Evolutionary conservation across 1,140 invertebrate genomes (phyloP).

Genomic region (Trigoniulus corallinus): DNA sequence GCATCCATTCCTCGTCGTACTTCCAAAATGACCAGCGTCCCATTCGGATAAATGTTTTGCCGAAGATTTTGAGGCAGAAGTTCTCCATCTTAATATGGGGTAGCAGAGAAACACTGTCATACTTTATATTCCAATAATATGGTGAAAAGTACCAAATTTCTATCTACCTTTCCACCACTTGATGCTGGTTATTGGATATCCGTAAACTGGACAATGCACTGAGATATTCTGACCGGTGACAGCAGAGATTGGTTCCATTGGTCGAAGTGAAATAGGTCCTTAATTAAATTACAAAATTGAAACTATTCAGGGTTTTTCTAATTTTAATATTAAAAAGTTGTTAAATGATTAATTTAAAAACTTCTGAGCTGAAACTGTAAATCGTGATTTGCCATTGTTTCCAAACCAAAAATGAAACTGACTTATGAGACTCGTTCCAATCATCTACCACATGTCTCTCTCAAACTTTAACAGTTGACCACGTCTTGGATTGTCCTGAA

Average conservation of each 20-base stretch:
- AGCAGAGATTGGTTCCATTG: slow-evolving; percentile 87
- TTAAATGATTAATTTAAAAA: too few species aligned
- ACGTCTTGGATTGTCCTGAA: too few species aligned
- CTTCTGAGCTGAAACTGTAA: too few species aligned
- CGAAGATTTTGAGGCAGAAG: slow-evolving; percentile 37
- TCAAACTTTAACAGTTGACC: too few species aligned
- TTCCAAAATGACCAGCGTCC: slow-evolving; percentile 52
- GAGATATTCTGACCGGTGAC: slow-evolving; percentile 77
- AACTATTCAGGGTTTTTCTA: too few species aligned
- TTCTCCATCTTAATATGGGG: slow-evolving; percentile 40
- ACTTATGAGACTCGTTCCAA: too few species aligned
- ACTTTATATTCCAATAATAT: slow-evolving; percentile 13
- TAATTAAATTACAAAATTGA: slow-evolving; percentile 11
- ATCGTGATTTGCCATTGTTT: too few species aligned
- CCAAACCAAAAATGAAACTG: too few species aligned
- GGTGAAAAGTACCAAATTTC: not conserved
- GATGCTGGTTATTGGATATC: slow-evolving; percentile 82
- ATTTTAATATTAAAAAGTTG: too few species aligned
- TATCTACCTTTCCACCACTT: slow-evolving; percentile 68
- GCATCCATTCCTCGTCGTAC: slow-evolving; percentile 46
- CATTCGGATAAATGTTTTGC: slow-evolving; percentile 41
- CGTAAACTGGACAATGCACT: slow-evolving; percentile 82
- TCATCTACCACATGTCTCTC: too few species aligned
- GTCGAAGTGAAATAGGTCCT: slow-evolving; percentile 67
- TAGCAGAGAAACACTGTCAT: slow-evolving; percentile 16